These are phyloP conservation scores for Pheosia gnoma DNA, from an alignment of 2,888 invertebrate species.

Conservation along the genomic window DNA sequence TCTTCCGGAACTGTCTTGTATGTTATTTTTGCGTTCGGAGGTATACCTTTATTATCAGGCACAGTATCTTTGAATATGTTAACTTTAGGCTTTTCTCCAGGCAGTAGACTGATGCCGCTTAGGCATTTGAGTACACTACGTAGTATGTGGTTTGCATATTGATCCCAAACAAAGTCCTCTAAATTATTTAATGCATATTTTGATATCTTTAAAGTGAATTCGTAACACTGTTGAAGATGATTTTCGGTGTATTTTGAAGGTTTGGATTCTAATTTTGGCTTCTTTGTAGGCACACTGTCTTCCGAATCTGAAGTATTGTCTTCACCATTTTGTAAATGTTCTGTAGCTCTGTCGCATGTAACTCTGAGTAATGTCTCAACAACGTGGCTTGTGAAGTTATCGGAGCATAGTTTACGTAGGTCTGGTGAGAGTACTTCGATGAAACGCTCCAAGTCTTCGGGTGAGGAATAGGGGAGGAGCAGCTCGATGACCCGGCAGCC, in stretches of 20 bases:
- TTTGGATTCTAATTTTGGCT: conserved; percentile 49
- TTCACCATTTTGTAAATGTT: conserved; percentile 51
- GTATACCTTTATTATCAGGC: conserved; percentile 59
- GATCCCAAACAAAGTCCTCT: conserved; percentile 92
- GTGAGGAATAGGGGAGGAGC: conserved; percentile 87
- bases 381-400: conserved; percentile 92
- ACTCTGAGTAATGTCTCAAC: conserved; percentile 87
- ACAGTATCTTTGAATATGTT: conserved; percentile 63
- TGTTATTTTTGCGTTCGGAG: conserved; percentile 66
- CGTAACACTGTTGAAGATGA: conserved; percentile 83
- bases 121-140: conserved; percentile 88
- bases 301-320: conserved; percentile 33
- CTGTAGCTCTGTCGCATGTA: conserved; percentile 81
- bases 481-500: conserved; percentile 91
- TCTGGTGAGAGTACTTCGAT: conserved; percentile 86
- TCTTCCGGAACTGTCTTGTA: conserved; percentile 83
- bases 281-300: conserved; percentile 58
- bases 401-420: conserved; percentile 88
- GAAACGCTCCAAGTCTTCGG: conserved; percentile 86
- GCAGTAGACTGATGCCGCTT: conserved; percentile 85
- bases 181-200: conserved; percentile 92
- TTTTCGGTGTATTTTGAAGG: conserved; percentile 62
- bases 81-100: conserved; percentile 74
- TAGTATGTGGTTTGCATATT: conserved; percentile 90
- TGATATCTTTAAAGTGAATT: conserved; percentile 88